Base-by-base conservation (phyloP, 2,888 invertebrate genomes). In the Acleris literana region DNA sequence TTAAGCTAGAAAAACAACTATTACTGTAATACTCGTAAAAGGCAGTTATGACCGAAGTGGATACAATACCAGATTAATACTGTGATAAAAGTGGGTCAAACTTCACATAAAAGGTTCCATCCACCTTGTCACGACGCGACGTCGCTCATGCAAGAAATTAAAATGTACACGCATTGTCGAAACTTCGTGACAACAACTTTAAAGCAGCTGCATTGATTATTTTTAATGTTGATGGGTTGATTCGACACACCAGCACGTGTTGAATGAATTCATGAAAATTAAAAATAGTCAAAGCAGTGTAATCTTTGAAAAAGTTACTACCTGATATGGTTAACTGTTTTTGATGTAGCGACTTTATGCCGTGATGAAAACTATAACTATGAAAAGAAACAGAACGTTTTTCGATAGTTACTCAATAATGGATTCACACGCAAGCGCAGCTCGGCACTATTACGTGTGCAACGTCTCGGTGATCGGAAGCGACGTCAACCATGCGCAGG, bases 401-500 rank as follows among this genome's bases (percentile, higher is more conserved):
- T 44, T 56, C 18, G 25, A 63, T 60, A 18, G 51, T 66, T 61
- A 61, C 56, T 56, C 56, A 66, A 66, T 66, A 61, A 61, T 61
- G 65, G 61, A 61, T 56, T 61, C 65, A 20, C 56, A 66, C 61
- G 65, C 65, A 66, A 49, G 56, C 56, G 46, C 56, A 60, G 48
- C 39, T 46, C 33, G 44, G 11, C 46, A 59, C 20, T 44, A n/a
- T 66, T 58, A 67, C 59, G 60, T 58, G 55, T 64, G 51, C 51
- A 33, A 49, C 51, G 22, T 48, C 52, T 51, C 54, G 11, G 20
- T 46, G 25, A 56, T 29, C 56, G 51, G 55, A 65, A 29, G 33
- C 18, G 20, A 20, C 54, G 55, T 63, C 66, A 66, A 18, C 61
- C 68, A 68, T 71, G 66, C 65, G 65, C 67, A 60, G 52, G 63